Base-by-base conservation (phyloP, 2,888 invertebrate genomes). In the Keiferia lycopersicella region DNA sequence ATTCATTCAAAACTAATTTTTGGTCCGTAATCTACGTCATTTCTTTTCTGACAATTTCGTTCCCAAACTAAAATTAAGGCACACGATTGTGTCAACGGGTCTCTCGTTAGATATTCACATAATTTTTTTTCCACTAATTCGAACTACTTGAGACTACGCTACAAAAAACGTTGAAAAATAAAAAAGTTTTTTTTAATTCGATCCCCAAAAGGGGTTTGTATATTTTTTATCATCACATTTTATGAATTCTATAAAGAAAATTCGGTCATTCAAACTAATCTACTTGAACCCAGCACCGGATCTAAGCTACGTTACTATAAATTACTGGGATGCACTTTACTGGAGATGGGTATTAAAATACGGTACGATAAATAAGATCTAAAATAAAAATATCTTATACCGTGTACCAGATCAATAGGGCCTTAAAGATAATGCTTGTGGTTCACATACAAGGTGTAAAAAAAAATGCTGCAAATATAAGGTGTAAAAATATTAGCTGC, bases 291-390 rank as follows among this genome's bases (percentile, higher is more conserved):
- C 88, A 86, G 84, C 88, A 87, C 88, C 89, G 81, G 75, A 71
- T 73, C 87, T 87, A 86, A 70, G 71, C 88, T 88, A 88, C 83
- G 74, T 76, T 72, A 73, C 85, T 88, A 88, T 80, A 62, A 45
- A 71, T 82, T 83, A 90, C 90, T 89, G 90, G 90, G 90, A 91
- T 91, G 90, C 90, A 91, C 90, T 88, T 81, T 82, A 83, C 81
- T 82, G 79, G 76, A 56, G 79, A 79, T 82, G 81, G 81, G 75
- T 79, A 80, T 73, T 78, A 80, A 76, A 77, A 50, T 50, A 50
- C 50, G 7, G 18, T 50, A 18, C 18, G 22, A 18, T 50, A 18
- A 50, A 50, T 50, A 18, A 50, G 22, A 12, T 50, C 50, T 50
- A 50, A 50, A 50, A 20, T 20, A 18, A 83, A 80, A 77, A 34